These are phyloP conservation scores for Etheostoma perlongum DNA, from an alignment of 2,797 vertebrate species.

Conservation along the genomic window DNA sequence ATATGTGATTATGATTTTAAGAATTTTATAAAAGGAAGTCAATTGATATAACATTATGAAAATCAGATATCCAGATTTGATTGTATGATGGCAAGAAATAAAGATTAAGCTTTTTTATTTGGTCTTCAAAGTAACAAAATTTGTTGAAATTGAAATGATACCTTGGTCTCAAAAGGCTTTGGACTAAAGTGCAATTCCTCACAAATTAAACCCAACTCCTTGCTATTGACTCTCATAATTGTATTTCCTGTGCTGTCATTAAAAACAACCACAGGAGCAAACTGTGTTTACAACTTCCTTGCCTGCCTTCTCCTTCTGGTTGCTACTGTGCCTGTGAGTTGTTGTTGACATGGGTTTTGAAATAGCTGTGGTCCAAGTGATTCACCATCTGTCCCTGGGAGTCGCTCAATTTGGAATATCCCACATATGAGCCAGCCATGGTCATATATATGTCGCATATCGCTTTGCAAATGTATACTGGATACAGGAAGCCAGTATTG, in stretches of 20 bases:
- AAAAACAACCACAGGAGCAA: constrained; percentile 50
- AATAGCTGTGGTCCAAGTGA: constrained; percentile 73
- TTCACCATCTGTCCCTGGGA: constrained; percentile 75
- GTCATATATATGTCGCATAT: constrained; percentile 53
- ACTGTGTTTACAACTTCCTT: constrained; percentile 67
- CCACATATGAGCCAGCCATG: constrained; percentile 46
- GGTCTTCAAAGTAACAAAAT: background rate
- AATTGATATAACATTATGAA: no score
- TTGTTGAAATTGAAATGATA: background rate
- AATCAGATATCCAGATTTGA: background rate
- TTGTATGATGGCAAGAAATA: background rate
- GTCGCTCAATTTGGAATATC: constrained; percentile 68
- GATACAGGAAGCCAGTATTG: background rate
- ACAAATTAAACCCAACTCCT: background rate
- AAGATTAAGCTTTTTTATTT: background rate
- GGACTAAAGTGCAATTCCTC: background rate
- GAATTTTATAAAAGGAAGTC: background rate
- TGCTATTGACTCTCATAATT: constrained; percentile 6
- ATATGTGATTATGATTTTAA: background rate
- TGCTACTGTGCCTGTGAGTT: constrained; percentile 53
- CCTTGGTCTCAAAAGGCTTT: background rate
- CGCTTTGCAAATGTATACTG: constrained; percentile 49
- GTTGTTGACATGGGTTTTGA: constrained; percentile 79
- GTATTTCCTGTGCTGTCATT: constrained; percentile 32
- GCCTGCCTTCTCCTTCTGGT: constrained; percentile 29